These are phyloP conservation scores for Panopea generosa DNA, from an alignment of 2,888 invertebrate species.

Conservation along the genomic window DNA sequence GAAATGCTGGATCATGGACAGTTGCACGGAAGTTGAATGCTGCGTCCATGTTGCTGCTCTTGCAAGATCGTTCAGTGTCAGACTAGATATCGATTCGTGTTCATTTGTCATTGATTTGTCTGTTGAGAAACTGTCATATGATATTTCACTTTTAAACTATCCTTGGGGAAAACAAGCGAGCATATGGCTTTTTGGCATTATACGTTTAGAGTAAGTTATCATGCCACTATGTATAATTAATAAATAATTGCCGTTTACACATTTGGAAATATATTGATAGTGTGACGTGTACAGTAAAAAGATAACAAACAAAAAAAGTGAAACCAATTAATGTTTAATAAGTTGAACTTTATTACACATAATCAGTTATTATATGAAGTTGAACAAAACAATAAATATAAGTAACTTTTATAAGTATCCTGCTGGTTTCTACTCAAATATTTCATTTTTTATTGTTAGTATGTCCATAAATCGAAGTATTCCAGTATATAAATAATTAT, in stretches of 20 bases:
- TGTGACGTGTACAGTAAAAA: constrained; percentile 60
- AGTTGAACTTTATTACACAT: too few relatives aligned
- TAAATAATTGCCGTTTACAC: constrained; percentile 29
- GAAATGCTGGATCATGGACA: constrained; percentile 46
- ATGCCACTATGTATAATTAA: constrained; percentile 14
- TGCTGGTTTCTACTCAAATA: too few relatives aligned
- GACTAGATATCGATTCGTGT: constrained; percentile 52
- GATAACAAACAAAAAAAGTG: constrained; percentile 60
- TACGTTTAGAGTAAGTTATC: constrained; percentile 28
- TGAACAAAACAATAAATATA: too few relatives aligned
- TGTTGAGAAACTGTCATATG: constrained; percentile 56
- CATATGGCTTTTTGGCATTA: constrained; percentile 47
- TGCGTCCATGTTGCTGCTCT: constrained; percentile 36
- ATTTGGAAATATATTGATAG: constrained; percentile 36
- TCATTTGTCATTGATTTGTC: constrained; percentile 51
- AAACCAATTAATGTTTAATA: constrained; percentile 8
- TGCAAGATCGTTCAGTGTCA: constrained; percentile 17
- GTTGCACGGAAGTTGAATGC: constrained; percentile 63
- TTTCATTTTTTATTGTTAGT: too few relatives aligned
- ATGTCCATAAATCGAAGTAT: too few relatives aligned
- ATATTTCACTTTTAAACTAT: constrained; percentile 49
- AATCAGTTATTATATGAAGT: too few relatives aligned
- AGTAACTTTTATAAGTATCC: too few relatives aligned
- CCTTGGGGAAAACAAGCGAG: constrained; percentile 31
- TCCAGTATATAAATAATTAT: too few relatives aligned